Base-by-base conservation (phyloP, 1,140 invertebrate genomes). In the Diploscapter pachys region DNA sequence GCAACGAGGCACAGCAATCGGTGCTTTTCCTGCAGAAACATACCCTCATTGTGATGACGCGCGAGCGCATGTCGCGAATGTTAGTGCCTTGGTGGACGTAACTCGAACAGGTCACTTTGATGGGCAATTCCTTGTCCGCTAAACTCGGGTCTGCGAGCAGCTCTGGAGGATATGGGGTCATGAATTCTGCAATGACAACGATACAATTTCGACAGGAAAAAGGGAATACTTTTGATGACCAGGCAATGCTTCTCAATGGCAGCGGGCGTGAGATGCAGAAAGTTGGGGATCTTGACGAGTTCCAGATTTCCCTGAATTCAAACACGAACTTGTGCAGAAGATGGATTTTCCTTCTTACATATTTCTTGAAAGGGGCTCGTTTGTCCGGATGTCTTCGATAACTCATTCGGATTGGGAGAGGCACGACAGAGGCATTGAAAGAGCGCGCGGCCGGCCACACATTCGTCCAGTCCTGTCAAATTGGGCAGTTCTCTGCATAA, bases 241-340 rank as follows among this genome's bases (percentile, higher is more conserved):
- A 92, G 90, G 84, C 96, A 98, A 78, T 99, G 96, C 81, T 90
- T 90, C 81, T 92, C 90, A 9, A 99, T 91, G 1, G 93, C 94
- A 11, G 92, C 91, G 6, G 95, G 95, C 5, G 96, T 97, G 11
- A 99, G 88, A 88, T 99, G 96, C 0, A 99, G 88, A 86, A 99
- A 99, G 87, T 99, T 99, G 2, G 96, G 95, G 64, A 99, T 95
- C 89, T 99, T 99, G 91, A 98, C 93, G 1, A 99, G 87, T 85
- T 99, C 96, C 0, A 92, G 89, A 88, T 99, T 99, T 0, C 88
- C 94, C 54, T 71, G 50, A 71, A 69, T n/a, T 54, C 8, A 8
- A 54, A 69, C 9, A n/a, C 57, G 52, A 61, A 31, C 31, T 31
- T 31, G 31, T 31, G 31, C 31, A 31, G 31, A 31, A 31, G 31